phyloP scores from a whole-genome alignment of 2,113 vertebrate species.

The Pomatostomus ruficeps region DNA sequence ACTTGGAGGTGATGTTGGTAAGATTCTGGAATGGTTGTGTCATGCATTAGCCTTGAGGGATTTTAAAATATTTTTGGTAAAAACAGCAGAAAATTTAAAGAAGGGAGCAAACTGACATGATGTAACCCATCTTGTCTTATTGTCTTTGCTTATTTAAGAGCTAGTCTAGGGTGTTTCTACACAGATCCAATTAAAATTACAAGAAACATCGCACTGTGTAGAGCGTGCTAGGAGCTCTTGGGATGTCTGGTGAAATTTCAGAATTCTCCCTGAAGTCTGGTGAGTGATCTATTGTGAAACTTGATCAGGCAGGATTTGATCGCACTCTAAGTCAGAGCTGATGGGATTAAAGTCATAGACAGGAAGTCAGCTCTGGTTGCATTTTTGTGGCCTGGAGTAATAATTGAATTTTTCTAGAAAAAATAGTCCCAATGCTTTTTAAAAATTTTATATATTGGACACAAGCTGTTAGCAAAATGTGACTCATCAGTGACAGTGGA shows the following conservation, averaged over 20 bases:
- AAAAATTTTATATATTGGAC: slow-evolving; percentile 8
- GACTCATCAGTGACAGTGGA: slow-evolving; percentile 61
- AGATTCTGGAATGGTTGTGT: not conserved
- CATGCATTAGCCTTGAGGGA: not conserved
- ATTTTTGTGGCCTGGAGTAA: slow-evolving; percentile 49
- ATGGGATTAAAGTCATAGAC: slow-evolving; percentile 35
- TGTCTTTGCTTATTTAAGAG: not conserved
- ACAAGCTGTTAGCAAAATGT: slow-evolving; percentile 9
- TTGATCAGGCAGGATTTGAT: slow-evolving; percentile 30
- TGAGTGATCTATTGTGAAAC: slow-evolving; percentile 30
- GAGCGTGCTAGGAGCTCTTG: not conserved
- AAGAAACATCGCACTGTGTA: not conserved
- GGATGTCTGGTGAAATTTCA: slow-evolving; percentile 17
- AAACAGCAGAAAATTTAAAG: not conserved
- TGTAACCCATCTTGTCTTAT: not conserved
- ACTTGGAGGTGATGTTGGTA: not conserved
- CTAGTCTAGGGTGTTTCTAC: not conserved
- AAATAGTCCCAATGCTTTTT: slow-evolving; percentile 9
- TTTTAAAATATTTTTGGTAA: not conserved
- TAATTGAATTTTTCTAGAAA: slow-evolving; percentile 9
- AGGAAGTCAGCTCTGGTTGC: slow-evolving; percentile 36
- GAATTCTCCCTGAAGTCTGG: slow-evolving; percentile 14
- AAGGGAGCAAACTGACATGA: not conserved
- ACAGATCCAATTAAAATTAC: not conserved
- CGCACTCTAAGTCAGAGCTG: not conserved